These are phyloP conservation scores for Xestia c-nigrum DNA, from an alignment of 2,888 invertebrate species.

Conservation along the genomic window DNA sequence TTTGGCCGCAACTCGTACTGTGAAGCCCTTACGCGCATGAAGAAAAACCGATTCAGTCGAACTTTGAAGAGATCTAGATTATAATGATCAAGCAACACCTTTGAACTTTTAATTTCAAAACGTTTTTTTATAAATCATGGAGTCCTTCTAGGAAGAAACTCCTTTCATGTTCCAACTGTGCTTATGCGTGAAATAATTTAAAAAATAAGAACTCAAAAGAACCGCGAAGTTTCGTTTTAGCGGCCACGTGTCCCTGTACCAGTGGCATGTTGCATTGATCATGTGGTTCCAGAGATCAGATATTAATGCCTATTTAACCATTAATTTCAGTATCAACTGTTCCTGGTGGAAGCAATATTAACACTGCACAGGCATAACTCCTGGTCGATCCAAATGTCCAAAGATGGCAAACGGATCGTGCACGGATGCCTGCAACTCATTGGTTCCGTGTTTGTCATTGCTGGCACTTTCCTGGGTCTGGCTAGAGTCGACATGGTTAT, in stretches of 20 bases:
- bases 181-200: not conserved
- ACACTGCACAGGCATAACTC: constrained; percentile 87
- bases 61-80: too few relatives aligned
- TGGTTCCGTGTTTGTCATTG: constrained; percentile 87
- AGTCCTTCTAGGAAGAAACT: not conserved
- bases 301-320: not conserved
- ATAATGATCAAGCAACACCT: too few relatives aligned
- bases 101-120: not conserved
- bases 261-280: not conserved
- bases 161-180: not conserved
- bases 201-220: not conserved
- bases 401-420: constrained; percentile 83
- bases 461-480: constrained; percentile 87
- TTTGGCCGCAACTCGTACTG: too few relatives aligned
- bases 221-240: not conserved
- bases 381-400: constrained; percentile 85
- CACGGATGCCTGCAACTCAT: constrained; percentile 90
- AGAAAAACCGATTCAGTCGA: too few relatives aligned
- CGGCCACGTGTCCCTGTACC: not conserved
- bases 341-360: constrained; percentile 87
- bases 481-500: constrained; percentile 80
- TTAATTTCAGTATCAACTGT: constrained; percentile 86
- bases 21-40: too few relatives aligned
- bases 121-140: not conserved
- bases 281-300: not conserved